These are phyloP conservation scores for Eira barbara DNA, from an alignment of 2,113 vertebrate genomes.

Conservation along the genomic window DNA sequence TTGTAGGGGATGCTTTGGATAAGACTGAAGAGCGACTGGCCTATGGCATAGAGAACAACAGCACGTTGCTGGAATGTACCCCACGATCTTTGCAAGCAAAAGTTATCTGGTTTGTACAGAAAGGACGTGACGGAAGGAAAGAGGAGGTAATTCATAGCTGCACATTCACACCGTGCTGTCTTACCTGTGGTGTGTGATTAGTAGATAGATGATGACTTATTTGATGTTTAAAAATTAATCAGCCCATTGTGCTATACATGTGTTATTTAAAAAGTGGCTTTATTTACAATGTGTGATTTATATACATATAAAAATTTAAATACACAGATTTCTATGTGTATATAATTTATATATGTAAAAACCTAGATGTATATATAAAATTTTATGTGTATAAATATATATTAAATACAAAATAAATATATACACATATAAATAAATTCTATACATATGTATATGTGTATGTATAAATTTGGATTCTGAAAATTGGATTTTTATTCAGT, in stretches of 20 bases:
- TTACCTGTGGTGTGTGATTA: not conserved
- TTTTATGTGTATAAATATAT: not conserved
- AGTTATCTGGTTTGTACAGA: conserved; percentile 93
- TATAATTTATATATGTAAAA: not conserved
- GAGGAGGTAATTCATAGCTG: conserved; percentile 86
- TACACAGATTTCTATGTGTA: not conserved
- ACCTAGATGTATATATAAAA: not conserved
- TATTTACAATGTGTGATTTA: not conserved
- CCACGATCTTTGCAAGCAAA: conserved; percentile 94
- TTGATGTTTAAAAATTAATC: not conserved
- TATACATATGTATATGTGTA: not conserved
- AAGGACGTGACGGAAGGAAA: conserved; percentile 83
- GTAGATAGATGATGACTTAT: not conserved
- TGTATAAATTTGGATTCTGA: not conserved
- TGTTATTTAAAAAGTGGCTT: not conserved
- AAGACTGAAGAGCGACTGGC: conserved; percentile 86
- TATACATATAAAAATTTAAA: not conserved
- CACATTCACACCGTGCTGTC: fast-evolving
- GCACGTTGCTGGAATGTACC: conserved; percentile 93
- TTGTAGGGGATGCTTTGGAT: conserved; percentile 81
- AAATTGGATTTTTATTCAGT: not conserved
- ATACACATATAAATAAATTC: not conserved
- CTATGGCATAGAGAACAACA: conserved; percentile 95
- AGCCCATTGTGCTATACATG: not conserved
- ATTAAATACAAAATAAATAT: not conserved